Base-by-base conservation (phyloP, 2,888 invertebrate species). In the Drosophila longiperda region DNA sequence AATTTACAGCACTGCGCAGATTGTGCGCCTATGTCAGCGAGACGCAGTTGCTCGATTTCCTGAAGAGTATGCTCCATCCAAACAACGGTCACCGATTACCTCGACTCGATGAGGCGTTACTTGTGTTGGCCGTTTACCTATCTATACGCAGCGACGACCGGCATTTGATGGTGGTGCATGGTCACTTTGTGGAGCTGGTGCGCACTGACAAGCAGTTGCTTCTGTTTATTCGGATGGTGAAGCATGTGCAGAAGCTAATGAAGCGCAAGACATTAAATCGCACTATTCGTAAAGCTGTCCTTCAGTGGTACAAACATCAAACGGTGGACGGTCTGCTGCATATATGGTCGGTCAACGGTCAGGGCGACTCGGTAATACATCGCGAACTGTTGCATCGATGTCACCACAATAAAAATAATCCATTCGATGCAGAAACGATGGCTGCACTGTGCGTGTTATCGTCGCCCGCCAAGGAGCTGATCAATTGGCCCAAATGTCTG, bases 21-120 rank as follows among this genome's bases (percentile, higher is more conserved):
- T 63, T 91, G 1, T 80, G 91, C 36, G 48, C 36, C 4, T 17
- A 69, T 8, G 50, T 92, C 1, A 72, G 67, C 17, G 83, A 77
- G 6, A 29, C 29, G 0, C 75, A 77, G 3, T 79, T 92, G 55
- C 12, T 87, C 1, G 65, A 73, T 1, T 83, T 87, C 17, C 68
- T 90, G 45, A 58, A 11, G 26, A 66, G 78, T 4, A 55, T 84
- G 7, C 65, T 91, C 26, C 68, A 78, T 8, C 52, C 70, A 15
- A 33, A 58, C 17, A 81, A 73, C 20, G 55, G 57, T 5, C 59
- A 59, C 5, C 69, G 62, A 50, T 65, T 91, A 42, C 87, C 91
- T 23, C 90, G 93, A 2, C 82, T 66, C 32, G 92, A 93, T 81
- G 93, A 93, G 82, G 64, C 85, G 2, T 66, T 91, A 12, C 89